Conservation (phyloP, 2,797 vertebrate genomes). For the Sorex maritimensis region DNA sequence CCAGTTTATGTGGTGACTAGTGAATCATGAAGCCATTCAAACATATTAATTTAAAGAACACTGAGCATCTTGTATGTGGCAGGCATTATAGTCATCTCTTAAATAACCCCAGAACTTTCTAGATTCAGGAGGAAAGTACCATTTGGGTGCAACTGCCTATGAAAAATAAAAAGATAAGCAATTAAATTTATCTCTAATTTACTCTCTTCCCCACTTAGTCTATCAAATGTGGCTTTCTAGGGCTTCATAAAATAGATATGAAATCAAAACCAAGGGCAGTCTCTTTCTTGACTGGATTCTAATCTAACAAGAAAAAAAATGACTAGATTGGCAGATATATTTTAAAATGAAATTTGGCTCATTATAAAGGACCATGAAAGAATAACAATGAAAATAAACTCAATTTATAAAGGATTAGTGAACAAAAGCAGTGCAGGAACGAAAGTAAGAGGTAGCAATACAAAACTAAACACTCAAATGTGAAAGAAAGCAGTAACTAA, state of each 20-base stretch:
- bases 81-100: not conserved
- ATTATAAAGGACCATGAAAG: not conserved
- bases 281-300: not conserved
- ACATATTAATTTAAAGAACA: conserved; percentile 34
- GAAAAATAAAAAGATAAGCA: not conserved
- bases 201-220: not conserved
- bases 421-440: not conserved
- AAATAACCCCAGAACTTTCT: not conserved
- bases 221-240: not conserved
- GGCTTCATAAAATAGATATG: not conserved
- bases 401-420: not conserved
- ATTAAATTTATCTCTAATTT: conserved; percentile 20
- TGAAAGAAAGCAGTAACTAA: not conserved
- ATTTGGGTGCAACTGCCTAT: not conserved
- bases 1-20: not conserved
- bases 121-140: not conserved
- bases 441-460: not conserved
- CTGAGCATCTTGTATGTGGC: not conserved
- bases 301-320: conserved; percentile 41
- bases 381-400: conserved; percentile 23
- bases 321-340: not conserved
- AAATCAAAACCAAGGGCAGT: not conserved
- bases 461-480: conserved; percentile 19
- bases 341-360: not conserved
- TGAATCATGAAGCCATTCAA: conserved; percentile 24